Conservation (phyloP, 2,888 invertebrate genomes). For the Sphaerophoria taeniata region DNA sequence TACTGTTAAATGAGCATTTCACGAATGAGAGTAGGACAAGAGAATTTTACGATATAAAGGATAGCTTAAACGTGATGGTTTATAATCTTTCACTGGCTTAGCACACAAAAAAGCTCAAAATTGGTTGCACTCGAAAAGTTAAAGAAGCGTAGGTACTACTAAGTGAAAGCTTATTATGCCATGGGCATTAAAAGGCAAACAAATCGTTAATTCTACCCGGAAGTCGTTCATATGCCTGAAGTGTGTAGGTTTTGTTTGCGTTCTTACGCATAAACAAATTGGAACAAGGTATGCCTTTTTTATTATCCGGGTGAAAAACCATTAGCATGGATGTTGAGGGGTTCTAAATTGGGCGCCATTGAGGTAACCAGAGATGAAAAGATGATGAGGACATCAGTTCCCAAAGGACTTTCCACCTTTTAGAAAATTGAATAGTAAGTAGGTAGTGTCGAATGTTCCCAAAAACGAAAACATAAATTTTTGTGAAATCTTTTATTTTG, state of each 20-base stretch:
- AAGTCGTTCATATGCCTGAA: neutral
- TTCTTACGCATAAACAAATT: neutral
- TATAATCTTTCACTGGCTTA: neutral
- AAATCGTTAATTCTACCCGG: neutral
- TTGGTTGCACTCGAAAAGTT: constrained; percentile 7
- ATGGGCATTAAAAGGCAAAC: neutral
- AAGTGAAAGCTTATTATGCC: neutral
- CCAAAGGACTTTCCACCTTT: too few species aligned
- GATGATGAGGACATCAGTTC: too few species aligned
- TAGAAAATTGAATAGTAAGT: too few species aligned
- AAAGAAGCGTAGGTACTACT: neutral
- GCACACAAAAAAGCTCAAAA: constrained; percentile 5
- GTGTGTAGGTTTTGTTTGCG: neutral
- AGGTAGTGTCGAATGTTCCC: too few species aligned
- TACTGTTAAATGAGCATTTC: constrained; percentile 36
- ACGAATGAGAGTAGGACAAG: constrained; percentile 2
- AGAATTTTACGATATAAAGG: constrained; percentile 19
- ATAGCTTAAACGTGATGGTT: constrained; percentile 47
- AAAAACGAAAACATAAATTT: too few species aligned
- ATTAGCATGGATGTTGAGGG: neutral
- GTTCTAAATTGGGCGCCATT: neutral
- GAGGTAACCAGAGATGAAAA: too few species aligned
- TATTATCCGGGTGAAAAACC: too few species aligned
- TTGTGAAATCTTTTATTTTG: too few species aligned
- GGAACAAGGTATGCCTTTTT: neutral